A percentile compares a stretch with the other conserved stretches of the same genome.
These are phyloP conservation scores for Pristiophorus japonicus DNA, from an alignment of 2,113 vertebrate genomes.

Conservation along the genomic window DNA sequence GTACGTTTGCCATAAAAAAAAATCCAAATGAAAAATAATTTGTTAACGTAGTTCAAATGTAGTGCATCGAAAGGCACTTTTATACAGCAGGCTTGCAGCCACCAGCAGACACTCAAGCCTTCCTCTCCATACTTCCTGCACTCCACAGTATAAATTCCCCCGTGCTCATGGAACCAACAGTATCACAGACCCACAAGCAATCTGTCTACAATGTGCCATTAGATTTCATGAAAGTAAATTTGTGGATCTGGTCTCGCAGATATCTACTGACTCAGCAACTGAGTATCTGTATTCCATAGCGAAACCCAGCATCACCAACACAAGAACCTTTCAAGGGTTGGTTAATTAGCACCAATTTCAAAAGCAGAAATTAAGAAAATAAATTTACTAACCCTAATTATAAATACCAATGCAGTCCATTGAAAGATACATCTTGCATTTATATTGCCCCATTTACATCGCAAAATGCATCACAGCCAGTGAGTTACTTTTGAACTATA, in stretches of 20 bases:
- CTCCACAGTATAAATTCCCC: background rate
- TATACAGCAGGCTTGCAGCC: background rate
- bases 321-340: background rate
- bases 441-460: background rate
- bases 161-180: background rate
- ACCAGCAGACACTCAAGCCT: background rate
- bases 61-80: background rate
- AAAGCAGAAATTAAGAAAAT: background rate
- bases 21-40: background rate
- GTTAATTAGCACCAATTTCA: background rate
- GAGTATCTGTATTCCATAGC: background rate
- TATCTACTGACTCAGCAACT: background rate
- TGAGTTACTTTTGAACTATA: background rate
- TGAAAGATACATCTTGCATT: background rate
- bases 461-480: background rate
- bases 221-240: background rate
- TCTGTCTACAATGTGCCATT: background rate
- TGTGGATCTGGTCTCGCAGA: background rate
- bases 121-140: background rate
- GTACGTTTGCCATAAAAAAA: background rate
- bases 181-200: background rate
- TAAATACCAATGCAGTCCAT: background rate
- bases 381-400: background rate
- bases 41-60: constrained; percentile 1
- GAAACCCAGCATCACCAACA: background rate